phyloP scores from a whole-genome alignment of 2,888 invertebrate species.

The Amorpha juglandis region DNA sequence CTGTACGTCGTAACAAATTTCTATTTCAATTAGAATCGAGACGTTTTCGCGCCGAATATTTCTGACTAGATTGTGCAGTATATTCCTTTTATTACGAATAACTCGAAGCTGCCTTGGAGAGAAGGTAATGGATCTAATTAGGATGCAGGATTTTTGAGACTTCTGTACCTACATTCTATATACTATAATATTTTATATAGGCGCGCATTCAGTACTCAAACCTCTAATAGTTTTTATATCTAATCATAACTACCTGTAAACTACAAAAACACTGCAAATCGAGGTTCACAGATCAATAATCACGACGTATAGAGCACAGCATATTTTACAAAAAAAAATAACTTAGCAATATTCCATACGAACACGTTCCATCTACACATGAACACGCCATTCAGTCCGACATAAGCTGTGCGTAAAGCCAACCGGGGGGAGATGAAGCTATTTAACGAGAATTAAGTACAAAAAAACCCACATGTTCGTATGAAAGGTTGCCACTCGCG shows the following conservation, averaged over 20 bases:
- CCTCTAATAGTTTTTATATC: background rate
- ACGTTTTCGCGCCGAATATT: background rate
- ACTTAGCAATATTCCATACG: constrained; percentile 33
- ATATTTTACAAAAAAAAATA: constrained; percentile 20
- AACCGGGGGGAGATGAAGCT: constrained; percentile 46
- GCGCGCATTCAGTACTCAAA: background rate
- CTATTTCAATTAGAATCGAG: background rate
- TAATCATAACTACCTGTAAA: background rate
- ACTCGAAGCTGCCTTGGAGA: background rate
- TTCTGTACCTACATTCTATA: background rate
- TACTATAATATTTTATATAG: background rate
- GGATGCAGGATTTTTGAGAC: constrained; percentile 9
- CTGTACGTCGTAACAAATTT: constrained; percentile 7
- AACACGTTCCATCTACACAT: constrained; percentile 31
- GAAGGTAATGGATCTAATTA: background rate
- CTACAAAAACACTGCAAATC: background rate
- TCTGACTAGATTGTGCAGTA: background rate
- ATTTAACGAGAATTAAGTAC: constrained; percentile 48
- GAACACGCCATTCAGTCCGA: constrained; percentile 32
- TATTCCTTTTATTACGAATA: background rate
- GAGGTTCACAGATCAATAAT: background rate
- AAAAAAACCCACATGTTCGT: constrained; percentile 42
- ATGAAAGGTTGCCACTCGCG: constrained; percentile 32
- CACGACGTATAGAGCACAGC: constrained; percentile 35
- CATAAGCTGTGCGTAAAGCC: constrained; percentile 49